Evolutionary conservation across 2,113 vertebrate species (phyloP).

Genomic region (Limnothrissa miodon): DNA sequence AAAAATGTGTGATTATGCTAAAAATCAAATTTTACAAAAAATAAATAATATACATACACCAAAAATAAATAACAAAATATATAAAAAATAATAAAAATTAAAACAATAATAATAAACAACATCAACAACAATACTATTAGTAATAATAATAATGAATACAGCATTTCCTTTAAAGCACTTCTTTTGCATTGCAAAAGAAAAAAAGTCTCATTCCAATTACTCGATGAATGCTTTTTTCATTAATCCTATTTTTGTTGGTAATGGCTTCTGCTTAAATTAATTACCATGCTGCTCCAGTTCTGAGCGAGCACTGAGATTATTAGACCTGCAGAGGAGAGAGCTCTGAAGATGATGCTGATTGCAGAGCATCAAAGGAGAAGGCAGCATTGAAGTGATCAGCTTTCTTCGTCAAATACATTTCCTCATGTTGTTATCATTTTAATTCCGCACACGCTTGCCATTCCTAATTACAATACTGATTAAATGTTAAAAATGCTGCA

Average conservation of each 20-base stretch:
- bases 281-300: not conserved
- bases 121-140: not conserved
- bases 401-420: not conserved
- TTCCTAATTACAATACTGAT: not conserved
- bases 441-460: not conserved
- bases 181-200: not conserved
- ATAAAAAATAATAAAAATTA: not conserved
- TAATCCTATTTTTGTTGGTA: slow-evolving; percentile 8
- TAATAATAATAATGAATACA: not conserved
- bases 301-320: not conserved
- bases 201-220: not conserved
- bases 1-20: too few relatives aligned
- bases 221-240: not conserved
- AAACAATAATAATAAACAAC: not conserved
- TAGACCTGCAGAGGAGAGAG: slow-evolving; percentile 1
- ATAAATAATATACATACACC: not conserved
- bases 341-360: not conserved
- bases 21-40: too few relatives aligned
- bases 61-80: too few relatives aligned
- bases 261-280: slow-evolving; percentile 10
- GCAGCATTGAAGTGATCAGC: not conserved
- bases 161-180: not conserved
- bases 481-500: not conserved
- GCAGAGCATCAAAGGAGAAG: not conserved
- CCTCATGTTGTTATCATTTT: not conserved